Conservation (phyloP, 2,888 invertebrate genomes). For the Aspidiotus rigidus region DNA sequence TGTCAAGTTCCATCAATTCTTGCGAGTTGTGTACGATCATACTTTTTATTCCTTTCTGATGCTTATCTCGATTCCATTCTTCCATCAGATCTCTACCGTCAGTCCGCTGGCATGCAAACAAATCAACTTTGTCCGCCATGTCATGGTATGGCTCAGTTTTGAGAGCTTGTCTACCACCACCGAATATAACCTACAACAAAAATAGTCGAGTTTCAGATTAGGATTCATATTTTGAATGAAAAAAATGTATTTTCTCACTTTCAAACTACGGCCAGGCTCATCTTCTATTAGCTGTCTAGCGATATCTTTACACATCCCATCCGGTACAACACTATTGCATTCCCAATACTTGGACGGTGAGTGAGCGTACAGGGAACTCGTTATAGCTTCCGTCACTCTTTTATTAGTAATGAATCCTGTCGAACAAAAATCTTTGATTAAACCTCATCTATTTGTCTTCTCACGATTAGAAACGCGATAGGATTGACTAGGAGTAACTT, state of each 20-base stretch:
- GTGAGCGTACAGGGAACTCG: slow-evolving; percentile 66
- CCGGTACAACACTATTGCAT: slow-evolving; percentile 63
- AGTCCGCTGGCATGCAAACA: slow-evolving; percentile 56
- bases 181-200: slow-evolving; percentile 61
- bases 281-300: slow-evolving; percentile 68
- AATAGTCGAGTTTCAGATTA: not conserved
- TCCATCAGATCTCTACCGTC: slow-evolving; percentile 67
- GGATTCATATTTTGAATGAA: not conserved
- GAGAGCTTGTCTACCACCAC: slow-evolving; percentile 69
- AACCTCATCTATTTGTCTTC: slow-evolving; percentile 17
- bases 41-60: slow-evolving; percentile 47
- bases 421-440: slow-evolving; percentile 10
- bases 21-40: slow-evolving; percentile 58
- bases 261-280: slow-evolving; percentile 62
- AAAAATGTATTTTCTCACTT: slow-evolving; percentile 46
- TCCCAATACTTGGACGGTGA: slow-evolving; percentile 68
- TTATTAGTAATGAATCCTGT: slow-evolving; percentile 69
- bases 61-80: slow-evolving; percentile 59
- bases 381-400: slow-evolving; percentile 67
- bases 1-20: slow-evolving; percentile 54
- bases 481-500: not conserved
- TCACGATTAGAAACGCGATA: not conserved
- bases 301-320: slow-evolving; percentile 65
- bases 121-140: slow-evolving; percentile 52
- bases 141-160: slow-evolving; percentile 51